These are phyloP conservation scores for Heliothis virescens DNA, from an alignment of 1,140 invertebrate genomes.

Conservation along the genomic window DNA sequence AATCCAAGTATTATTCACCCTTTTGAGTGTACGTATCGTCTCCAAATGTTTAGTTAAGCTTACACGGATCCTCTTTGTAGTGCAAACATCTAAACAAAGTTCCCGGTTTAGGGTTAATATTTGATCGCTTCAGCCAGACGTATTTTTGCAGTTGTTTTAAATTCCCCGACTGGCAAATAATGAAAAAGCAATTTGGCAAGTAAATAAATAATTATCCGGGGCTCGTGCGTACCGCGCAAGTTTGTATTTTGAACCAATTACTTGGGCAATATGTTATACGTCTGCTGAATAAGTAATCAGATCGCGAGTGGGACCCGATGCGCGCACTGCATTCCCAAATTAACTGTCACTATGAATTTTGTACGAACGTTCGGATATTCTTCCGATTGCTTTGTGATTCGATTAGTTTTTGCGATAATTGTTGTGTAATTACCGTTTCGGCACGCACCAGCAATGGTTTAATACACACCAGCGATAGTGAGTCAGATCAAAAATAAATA, in stretches of 20 bases:
- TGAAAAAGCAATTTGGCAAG: constrained; percentile 23
- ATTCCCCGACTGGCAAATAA: constrained; percentile 11
- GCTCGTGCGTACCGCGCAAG: constrained; percentile 21
- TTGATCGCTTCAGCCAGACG: not conserved
- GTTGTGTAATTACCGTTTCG: constrained; percentile 49
- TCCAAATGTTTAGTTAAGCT: constrained; percentile 22
- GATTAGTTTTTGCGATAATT: constrained; percentile 62
- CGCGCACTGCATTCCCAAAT: constrained; percentile 64
- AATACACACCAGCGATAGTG: not conserved
- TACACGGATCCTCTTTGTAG: constrained; percentile 21
- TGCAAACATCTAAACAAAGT: constrained; percentile 10
- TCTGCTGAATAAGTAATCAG: constrained; percentile 68
- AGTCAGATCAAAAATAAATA: not conserved
- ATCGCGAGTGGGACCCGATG: constrained; percentile 39
- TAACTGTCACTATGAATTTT: constrained; percentile 68
- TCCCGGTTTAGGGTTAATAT: constrained; percentile 6
- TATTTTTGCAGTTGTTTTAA: constrained; percentile 2
- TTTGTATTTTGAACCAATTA: constrained; percentile 65
- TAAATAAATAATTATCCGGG: constrained; percentile 30
- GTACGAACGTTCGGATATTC: constrained; percentile 56
- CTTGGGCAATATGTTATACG: constrained; percentile 58
- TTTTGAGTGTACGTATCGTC: constrained; percentile 55
- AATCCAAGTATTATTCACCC: constrained; percentile 74
- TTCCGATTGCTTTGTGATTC: constrained; percentile 63
- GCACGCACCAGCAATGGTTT: constrained; percentile 3